Evolutionary conservation across 2,888 invertebrate genomes (phyloP), one percentile per base, ranked within the genome.

Genomic region (Drosophila neonasuta): DNA sequence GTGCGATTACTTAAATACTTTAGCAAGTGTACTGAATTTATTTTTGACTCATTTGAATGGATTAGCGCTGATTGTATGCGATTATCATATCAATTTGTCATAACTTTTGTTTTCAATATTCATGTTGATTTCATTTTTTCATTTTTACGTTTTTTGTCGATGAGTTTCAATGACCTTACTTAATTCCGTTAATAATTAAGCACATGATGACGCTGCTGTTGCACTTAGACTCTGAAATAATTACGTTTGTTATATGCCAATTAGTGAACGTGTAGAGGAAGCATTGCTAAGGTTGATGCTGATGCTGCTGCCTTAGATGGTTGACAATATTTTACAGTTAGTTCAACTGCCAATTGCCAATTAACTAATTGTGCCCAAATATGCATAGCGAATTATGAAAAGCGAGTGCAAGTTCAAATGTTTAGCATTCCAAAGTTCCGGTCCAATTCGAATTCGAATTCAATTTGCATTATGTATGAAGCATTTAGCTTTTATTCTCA

Each of bases 311-410:
- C 66, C 64, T 61, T 71, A 77, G 64, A 59, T 45, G 52, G 17
- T 69, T 65, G 59, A 64, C 77, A 71, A 82, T 77, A 79, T 62
- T 68, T 55, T 61, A 80, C 86, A 80, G 80, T 80, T 85, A 74
- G 34, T 44, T 51, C 30, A 56, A 36, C 29, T 66, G n/a, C 36
- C 15, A 41, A 13, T 54, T 41, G 68, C 61, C 80, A 79, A 83
- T 79, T 83, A 74, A 49, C 79, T 81, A 81, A 81, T 81, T 86
- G 84, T 86, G 86, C 84, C 84, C 86, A 81, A 81, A 81, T 77
- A 67, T 55, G 84, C 75, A 71, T 68, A 71, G 64, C 34, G 60
- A 72, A 75, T 68, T 70, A 72, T 80, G 67, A 73, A 66, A 60
- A 65, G 65, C 62, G 67, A 65, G 49, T 58, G 60, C 68, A 79